A percentile compares a stretch with the other conserved stretches of the same genome.
These are phyloP conservation scores for Trachops cirrhosus DNA, from an alignment of 2,797 vertebrate genomes.

Conservation along the genomic window DNA sequence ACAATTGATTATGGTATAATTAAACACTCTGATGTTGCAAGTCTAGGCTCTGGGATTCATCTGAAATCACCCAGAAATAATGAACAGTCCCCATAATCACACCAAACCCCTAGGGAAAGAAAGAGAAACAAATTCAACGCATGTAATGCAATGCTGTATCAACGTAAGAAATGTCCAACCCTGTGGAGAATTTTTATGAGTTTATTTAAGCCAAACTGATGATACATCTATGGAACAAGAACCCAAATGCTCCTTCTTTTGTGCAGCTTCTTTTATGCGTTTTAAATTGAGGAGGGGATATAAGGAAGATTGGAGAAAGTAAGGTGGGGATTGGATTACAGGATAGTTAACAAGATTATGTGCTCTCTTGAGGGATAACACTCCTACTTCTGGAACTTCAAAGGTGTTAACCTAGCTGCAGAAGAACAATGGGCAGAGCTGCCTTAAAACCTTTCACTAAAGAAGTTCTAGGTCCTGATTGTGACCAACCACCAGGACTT, in stretches of 20 bases:
- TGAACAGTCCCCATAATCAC: background rate
- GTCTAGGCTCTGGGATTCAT: background rate
- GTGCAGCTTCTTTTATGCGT: background rate
- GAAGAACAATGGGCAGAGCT: background rate
- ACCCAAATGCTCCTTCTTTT: background rate
- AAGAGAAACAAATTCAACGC: background rate
- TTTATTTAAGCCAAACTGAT: background rate
- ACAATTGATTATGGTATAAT: background rate
- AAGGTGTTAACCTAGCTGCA: background rate
- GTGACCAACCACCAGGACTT: background rate
- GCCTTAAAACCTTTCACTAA: background rate
- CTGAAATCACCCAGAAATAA: background rate
- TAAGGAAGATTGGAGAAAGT: background rate
- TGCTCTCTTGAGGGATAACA: background rate
- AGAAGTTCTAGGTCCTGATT: background rate
- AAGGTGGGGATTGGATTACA: background rate
- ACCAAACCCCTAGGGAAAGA: background rate
- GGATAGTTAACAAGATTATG: background rate
- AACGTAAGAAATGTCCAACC: background rate
- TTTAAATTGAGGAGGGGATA: background rate
- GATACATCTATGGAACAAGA: background rate
- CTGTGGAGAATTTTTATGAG: background rate
- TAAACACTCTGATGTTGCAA: background rate
- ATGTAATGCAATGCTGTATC: background rate
- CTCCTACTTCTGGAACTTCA: background rate